Percentiles rank a stretch among this genome's conserved stretches.
Conservation (phyloP, 2,113 vertebrate genomes). For the Ptyas mucosa region DNA sequence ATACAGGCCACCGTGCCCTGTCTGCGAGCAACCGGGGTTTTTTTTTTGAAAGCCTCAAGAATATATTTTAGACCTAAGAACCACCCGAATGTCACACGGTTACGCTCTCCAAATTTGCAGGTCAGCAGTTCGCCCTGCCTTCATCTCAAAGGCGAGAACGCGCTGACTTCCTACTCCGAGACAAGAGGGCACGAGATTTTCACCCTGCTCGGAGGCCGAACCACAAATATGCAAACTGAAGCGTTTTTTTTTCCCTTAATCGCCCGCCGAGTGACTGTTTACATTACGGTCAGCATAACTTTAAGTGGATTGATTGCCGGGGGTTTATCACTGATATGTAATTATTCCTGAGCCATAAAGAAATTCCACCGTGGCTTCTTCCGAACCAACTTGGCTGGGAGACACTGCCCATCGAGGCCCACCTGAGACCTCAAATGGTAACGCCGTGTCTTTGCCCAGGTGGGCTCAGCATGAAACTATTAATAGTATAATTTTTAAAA, state of each 20-base stretch:
- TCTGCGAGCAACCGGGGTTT: too few species aligned
- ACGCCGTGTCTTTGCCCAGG: too few species aligned
- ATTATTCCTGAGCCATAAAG: background rate
- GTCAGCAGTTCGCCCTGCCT: background rate
- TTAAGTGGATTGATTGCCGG: background rate
- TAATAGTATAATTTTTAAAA: too few species aligned
- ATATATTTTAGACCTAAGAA: background rate
- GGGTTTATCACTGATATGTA: background rate
- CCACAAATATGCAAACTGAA: background rate
- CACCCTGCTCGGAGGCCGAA: too few species aligned
- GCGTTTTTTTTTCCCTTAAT: background rate
- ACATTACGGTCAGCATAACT: background rate
- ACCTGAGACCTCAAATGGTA: background rate
- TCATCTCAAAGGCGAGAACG: background rate
- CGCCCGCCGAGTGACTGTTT: background rate
- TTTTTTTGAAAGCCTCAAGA: background rate
- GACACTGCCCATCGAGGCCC: background rate
- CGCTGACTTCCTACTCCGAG: background rate
- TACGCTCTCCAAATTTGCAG: background rate
- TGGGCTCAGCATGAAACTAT: background rate
- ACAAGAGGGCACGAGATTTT: background rate
- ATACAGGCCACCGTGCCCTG: too few species aligned
- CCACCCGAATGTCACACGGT: background rate
- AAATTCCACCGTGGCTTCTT: background rate
- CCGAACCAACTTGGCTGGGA: background rate